Evolutionary conservation across 2,797 vertebrate genomes (phyloP).

Genomic region (Enteromius anoplus): DNA sequence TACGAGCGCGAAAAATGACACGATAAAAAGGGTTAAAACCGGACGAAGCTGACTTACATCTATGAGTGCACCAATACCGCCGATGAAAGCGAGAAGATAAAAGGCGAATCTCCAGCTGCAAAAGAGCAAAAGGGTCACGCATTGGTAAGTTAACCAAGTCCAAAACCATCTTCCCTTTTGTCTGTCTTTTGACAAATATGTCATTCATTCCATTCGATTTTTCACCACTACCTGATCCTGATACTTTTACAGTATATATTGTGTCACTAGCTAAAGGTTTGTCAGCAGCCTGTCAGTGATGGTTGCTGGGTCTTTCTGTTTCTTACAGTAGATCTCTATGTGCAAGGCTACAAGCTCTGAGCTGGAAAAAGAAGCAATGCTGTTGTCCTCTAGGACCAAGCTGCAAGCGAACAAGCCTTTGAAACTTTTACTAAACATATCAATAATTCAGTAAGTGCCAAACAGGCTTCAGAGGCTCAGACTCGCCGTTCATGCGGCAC

Average conservation of each 20-base stretch:
- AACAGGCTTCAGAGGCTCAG: not conserved
- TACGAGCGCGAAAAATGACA: rapidly evolving
- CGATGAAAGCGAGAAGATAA: conserved; percentile 96
- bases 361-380: not conserved
- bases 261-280: not conserved
- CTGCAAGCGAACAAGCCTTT: not conserved
- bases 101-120: conserved; percentile 97
- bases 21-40: not conserved
- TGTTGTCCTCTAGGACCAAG: not conserved
- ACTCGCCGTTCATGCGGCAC: not conserved
- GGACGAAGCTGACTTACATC: conserved; percentile 84
- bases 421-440: not conserved
- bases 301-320: not conserved
- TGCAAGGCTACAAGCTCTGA: not conserved
- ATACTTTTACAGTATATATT: too few relatives aligned
- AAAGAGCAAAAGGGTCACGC: conserved; percentile 65
- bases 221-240: not conserved
- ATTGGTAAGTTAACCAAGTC: not conserved
- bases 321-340: too few relatives aligned
- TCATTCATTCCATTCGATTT: not conserved
- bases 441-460: not conserved
- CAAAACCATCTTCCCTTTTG: not conserved
- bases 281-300: not conserved
- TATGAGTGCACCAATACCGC: conserved; percentile 89
- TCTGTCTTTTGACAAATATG: too few relatives aligned